A percentile compares a stretch with the other conserved stretches of the same genome.
These are phyloP conservation scores for Ellobium chinense DNA, from an alignment of 2,888 invertebrate species.

Conservation along the genomic window DNA sequence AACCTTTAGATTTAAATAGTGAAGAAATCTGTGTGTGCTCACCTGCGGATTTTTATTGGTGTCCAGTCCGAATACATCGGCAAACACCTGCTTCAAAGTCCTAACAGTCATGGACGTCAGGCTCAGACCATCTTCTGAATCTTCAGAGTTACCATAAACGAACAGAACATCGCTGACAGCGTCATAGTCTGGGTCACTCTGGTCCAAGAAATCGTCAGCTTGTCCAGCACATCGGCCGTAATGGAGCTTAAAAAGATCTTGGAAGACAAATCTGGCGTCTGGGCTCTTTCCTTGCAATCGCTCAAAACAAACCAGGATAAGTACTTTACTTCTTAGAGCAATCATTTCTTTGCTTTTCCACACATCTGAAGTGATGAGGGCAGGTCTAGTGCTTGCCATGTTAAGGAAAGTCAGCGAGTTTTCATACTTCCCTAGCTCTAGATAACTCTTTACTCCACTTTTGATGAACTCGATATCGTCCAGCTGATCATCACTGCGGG, in stretches of 20 bases:
- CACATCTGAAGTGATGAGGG: not conserved
- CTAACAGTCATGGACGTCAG: not conserved
- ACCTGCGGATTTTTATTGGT: conserved; percentile 13
- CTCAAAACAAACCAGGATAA: not conserved
- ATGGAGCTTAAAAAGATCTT: not conserved
- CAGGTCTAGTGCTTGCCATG: not conserved
- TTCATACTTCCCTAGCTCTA: not conserved
- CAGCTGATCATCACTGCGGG: not conserved
- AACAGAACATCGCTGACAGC: not conserved
- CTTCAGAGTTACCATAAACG: not conserved
- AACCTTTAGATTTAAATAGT: no score
- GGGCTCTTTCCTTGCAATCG: not conserved
- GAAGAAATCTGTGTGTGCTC: no score
- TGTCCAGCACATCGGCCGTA: not conserved
- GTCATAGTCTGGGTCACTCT: no score
- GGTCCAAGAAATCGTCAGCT: not conserved
- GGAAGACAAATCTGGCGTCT: not conserved
- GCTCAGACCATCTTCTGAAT: not conserved
- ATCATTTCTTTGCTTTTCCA: conserved; percentile 4
- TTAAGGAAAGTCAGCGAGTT: not conserved
- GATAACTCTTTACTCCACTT: not conserved
- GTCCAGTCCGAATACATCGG: conserved; percentile 8
- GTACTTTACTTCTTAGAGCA: not conserved
- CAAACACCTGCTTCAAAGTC: not conserved
- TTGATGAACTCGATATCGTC: not conserved